Conservation (phyloP, 2,888 invertebrate genomes). For the Ophioninae sp. region DNA sequence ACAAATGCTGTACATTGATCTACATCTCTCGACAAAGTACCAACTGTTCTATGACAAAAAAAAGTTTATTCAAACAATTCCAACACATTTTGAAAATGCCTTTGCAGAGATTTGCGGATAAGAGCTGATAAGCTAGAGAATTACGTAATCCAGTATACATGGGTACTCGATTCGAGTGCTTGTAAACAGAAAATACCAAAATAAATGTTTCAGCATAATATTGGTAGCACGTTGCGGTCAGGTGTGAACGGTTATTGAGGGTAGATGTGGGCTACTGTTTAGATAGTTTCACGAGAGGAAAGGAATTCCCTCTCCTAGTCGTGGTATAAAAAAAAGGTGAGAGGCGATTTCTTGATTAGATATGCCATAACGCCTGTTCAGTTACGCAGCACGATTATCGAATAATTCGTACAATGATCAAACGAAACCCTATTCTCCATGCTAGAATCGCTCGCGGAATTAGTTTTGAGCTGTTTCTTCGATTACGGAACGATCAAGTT, state of each 20-base stretch:
- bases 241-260: constrained; percentile 78
- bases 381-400: background rate
- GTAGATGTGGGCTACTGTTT: constrained; percentile 73
- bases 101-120: too few relatives aligned
- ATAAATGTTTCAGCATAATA: constrained; percentile 69
- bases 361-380: constrained; percentile 63
- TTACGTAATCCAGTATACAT: too few relatives aligned
- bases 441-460: constrained; percentile 1
- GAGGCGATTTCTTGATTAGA: constrained; percentile 76
- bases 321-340: constrained; percentile 75
- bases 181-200: constrained; percentile 78
- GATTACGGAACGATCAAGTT: constrained; percentile 19
- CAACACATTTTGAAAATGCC: too few relatives aligned
- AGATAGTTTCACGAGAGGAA: constrained; percentile 73
- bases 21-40: too few relatives aligned
- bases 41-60: too few relatives aligned
- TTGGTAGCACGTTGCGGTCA: constrained; percentile 70
- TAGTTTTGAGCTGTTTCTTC: constrained; percentile 11
- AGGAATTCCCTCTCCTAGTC: constrained; percentile 75
- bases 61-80: too few relatives aligned
- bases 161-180: constrained; percentile 64
- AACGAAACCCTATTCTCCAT: background rate
- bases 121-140: too few relatives aligned
- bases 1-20: too few relatives aligned
- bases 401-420: background rate